phyloP scores from a whole-genome alignment of 2,888 invertebrate genomes.

The Fragum sueziense region DNA sequence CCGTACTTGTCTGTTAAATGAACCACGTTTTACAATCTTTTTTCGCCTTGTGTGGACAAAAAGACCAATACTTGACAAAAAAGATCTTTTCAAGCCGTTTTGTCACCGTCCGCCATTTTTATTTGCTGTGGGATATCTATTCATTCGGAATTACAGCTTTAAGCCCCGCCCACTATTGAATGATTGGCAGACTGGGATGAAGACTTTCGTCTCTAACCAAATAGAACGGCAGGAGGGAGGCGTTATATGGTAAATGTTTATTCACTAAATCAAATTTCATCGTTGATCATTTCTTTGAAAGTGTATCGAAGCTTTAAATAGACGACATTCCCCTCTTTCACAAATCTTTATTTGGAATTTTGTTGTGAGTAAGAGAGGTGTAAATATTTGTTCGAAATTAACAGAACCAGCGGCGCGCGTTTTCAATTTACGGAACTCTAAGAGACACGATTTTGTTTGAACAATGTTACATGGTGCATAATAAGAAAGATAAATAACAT shows the following conservation, averaged over 20 bases:
- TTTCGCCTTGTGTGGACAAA: conserved; percentile 12
- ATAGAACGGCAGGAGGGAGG: conserved; percentile 60
- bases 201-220: conserved; percentile 51
- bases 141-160: conserved; percentile 32
- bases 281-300: conserved; percentile 46
- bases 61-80: conserved; percentile 26
- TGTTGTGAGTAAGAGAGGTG: conserved; percentile 14
- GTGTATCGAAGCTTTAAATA: conserved; percentile 49
- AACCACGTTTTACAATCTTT: conserved; percentile 32
- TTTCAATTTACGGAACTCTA: neutral
- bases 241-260: conserved; percentile 64
- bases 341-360: conserved; percentile 23
- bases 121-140: conserved; percentile 38
- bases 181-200: conserved; percentile 44
- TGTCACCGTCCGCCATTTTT: conserved; percentile 23
- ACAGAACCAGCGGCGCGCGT: neutral
- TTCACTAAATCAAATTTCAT: conserved; percentile 67
- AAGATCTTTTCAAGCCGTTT: conserved; percentile 22
- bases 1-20: conserved; percentile 40
- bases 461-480: neutral
- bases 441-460: neutral
- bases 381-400: conserved; percentile 23
- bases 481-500: neutral
- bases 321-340: conserved; percentile 36
- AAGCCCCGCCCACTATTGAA: conserved; percentile 26